Conservation (phyloP, 2,888 invertebrate genomes). For the Drosophila nr. perissopoda region DNA sequence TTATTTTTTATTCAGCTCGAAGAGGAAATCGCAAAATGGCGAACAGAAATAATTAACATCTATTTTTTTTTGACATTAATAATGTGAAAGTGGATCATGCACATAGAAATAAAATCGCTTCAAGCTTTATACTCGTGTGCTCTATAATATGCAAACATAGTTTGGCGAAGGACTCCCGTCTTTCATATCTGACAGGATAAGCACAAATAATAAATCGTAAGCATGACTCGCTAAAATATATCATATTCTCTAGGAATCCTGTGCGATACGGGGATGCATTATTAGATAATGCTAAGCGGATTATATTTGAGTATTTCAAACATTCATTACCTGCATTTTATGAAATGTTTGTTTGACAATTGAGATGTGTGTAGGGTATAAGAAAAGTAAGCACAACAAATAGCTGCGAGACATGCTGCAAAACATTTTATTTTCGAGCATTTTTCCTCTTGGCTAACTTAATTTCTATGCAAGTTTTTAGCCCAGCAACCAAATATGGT, state of each 20-base stretch:
- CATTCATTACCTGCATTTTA: background rate
- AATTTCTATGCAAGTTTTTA: constrained; percentile 75
- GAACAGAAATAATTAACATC: background rate
- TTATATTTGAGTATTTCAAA: background rate
- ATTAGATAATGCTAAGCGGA: background rate
- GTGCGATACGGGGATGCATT: no score
- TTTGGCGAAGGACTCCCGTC: background rate
- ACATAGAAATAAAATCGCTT: background rate
- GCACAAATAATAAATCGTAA: constrained; percentile 2
- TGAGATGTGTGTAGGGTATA: constrained; percentile 17
- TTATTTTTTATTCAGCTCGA: background rate
- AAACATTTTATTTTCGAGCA: constrained; percentile 56
- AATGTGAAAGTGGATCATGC: background rate
- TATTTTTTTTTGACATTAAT: background rate
- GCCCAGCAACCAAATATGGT: constrained; percentile 30
- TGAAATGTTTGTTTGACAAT: background rate
- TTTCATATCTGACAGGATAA: background rate
- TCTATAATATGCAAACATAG: background rate
- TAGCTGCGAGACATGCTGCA: constrained; percentile 41
- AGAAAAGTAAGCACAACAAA: constrained; percentile 36
- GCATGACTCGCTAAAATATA: background rate
- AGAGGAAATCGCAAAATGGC: background rate
- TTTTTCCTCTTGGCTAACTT: constrained; percentile 73
- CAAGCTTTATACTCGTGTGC: background rate
- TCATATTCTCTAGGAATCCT: background rate